Evolutionary conservation across 2,888 invertebrate genomes (phyloP).

Genomic region (Pseudococcus jackbeardsleyi): DNA sequence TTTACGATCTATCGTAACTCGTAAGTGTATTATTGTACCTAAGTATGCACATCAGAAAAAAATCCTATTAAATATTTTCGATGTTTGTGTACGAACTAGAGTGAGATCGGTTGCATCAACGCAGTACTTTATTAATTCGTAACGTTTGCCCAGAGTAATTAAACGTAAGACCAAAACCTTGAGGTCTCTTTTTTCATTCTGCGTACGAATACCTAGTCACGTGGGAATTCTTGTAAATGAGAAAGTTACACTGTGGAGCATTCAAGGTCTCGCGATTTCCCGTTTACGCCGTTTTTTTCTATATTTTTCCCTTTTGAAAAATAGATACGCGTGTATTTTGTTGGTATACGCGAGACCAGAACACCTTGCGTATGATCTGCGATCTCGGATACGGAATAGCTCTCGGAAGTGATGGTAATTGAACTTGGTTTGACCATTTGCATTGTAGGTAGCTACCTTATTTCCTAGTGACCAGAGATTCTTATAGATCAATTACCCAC

Average conservation of each 20-base stretch:
- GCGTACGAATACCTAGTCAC: slow-evolving; percentile 38
- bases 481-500: background rate
- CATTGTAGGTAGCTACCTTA: background rate
- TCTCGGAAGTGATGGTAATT: background rate
- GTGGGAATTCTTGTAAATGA: slow-evolving; percentile 36
- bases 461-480: slow-evolving; percentile 9
- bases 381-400: background rate
- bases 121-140: slow-evolving; percentile 1
- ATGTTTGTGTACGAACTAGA: background rate
- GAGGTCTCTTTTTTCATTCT: slow-evolving; percentile 23
- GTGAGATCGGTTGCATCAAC: slow-evolving; percentile 12
- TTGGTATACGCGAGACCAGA: background rate
- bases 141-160: slow-evolving; percentile 32
- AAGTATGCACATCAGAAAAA: background rate
- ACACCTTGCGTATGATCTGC: slow-evolving; percentile 34
- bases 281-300: slow-evolving; percentile 10
- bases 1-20: background rate
- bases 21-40: background rate
- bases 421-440: background rate
- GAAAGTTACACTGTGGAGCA: slow-evolving; percentile 5
- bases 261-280: slow-evolving; percentile 19
- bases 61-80: slow-evolving; percentile 20
- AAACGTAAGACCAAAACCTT: slow-evolving; percentile 31
- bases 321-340: background rate
- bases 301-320: slow-evolving; percentile 7